phyloP scores from a whole-genome alignment of 2,113 vertebrate species.

The Dinomys branickii region DNA sequence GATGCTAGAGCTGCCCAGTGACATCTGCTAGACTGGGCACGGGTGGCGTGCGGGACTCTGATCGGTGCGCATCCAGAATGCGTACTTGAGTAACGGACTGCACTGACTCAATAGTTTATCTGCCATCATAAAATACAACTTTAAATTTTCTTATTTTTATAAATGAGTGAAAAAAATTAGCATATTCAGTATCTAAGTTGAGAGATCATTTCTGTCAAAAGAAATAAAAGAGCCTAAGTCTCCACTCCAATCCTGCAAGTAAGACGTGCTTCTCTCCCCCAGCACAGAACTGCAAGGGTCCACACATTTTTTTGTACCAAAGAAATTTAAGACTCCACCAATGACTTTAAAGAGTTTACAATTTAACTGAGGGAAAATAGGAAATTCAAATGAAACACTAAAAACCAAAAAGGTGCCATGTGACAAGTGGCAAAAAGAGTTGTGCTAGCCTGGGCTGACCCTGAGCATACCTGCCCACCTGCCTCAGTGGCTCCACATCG shows the following conservation, averaged over 20 bases:
- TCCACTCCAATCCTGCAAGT: not conserved
- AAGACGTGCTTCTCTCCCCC: not conserved
- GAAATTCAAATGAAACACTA: not conserved
- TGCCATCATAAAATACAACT: not conserved
- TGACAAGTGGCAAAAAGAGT: not conserved
- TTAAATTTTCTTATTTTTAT: not conserved
- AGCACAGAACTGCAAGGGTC: not conserved
- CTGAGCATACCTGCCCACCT: not conserved
- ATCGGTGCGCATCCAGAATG: not conserved
- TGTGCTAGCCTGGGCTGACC: no score
- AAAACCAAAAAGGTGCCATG: not conserved
- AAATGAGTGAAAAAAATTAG: not conserved
- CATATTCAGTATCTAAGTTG: not conserved
- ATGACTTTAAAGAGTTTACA: not conserved
- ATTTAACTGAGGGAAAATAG: not conserved
- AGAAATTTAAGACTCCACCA: not conserved
- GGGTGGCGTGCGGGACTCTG: not conserved
- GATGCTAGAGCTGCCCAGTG: not conserved
- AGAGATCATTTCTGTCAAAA: not conserved
- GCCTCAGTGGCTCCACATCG: not conserved
- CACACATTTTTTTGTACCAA: not conserved
- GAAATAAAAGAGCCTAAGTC: not conserved
- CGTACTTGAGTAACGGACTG: not conserved
- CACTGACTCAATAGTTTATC: not conserved
- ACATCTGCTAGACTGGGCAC: not conserved